These are phyloP conservation scores for Scartelaos histophorus DNA, from an alignment of 2,113 vertebrate genomes.

Conservation along the genomic window DNA sequence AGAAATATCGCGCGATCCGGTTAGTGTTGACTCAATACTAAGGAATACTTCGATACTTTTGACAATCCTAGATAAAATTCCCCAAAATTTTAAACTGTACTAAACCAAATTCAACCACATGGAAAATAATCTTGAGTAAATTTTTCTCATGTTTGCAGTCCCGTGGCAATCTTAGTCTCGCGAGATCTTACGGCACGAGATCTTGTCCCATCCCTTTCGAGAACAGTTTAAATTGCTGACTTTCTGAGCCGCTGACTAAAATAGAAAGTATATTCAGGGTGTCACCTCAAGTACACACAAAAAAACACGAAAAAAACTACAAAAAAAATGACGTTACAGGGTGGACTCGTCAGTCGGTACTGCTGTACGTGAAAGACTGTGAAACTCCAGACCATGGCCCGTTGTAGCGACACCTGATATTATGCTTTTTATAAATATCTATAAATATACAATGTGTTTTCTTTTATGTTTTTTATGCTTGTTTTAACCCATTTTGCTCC, in stretches of 20 bases:
- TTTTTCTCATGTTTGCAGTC: no score
- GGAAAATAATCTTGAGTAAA: no score
- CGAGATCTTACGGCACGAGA: no score
- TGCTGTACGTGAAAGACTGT: conserved; percentile 64
- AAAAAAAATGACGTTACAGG: conserved; percentile 33
- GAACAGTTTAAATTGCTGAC: conserved; percentile 29
- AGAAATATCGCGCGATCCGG: no score
- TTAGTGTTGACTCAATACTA: no score
- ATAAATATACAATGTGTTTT: conserved; percentile 49
- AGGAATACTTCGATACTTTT: no score
- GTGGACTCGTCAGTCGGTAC: conserved; percentile 51
- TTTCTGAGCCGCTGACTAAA: conserved; percentile 21
- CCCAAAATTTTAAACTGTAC: no score
- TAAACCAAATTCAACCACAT: no score
- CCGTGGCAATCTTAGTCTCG: no score
- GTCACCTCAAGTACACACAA: conserved; percentile 31
- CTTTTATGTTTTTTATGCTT: conserved; percentile 40
- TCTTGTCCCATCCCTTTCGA: background rate
- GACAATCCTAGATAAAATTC: no score
- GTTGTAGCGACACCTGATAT: conserved; percentile 67
- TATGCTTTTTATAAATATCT: conserved; percentile 62
- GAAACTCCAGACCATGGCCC: conserved; percentile 71
- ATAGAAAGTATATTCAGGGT: conserved; percentile 35
- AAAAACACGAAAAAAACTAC: background rate
- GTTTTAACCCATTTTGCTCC: conserved; percentile 23